Evolutionary conservation across 2,113 vertebrate species (phyloP).

Genomic region (Saccopteryx bilineata): DNA sequence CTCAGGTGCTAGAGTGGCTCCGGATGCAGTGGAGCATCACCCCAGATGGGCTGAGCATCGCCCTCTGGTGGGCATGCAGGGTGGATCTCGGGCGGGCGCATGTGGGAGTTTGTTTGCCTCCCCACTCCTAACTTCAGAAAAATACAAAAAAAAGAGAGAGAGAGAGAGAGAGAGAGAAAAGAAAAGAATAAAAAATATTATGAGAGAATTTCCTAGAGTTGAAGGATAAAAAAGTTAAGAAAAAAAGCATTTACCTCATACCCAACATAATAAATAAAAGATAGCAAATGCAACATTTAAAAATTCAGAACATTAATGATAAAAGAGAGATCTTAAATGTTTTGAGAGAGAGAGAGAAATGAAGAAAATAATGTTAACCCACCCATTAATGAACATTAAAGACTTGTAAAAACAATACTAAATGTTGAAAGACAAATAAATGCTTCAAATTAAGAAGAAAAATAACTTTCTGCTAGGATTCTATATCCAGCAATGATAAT

Average conservation of each 20-base stretch:
- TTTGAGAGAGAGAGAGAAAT: background rate
- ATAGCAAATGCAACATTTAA: background rate
- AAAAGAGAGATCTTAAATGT: background rate
- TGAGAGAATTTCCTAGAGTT: background rate
- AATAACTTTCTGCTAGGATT: slow-evolving; percentile 27
- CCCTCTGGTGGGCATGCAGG: too few relatives aligned
- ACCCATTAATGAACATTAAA: background rate
- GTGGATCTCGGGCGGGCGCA: too few relatives aligned
- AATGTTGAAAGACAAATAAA: background rate
- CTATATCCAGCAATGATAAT: slow-evolving; percentile 1
- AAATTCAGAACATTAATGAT: background rate
- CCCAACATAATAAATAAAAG: background rate
- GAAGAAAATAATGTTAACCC: background rate
- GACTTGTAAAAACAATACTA: background rate
- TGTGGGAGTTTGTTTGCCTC: too few relatives aligned
- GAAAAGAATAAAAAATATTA: background rate
- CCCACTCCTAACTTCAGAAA: too few relatives aligned
- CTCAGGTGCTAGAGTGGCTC: too few relatives aligned
- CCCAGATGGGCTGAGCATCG: too few relatives aligned
- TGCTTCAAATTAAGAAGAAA: slow-evolving; percentile 11
- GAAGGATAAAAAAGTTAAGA: background rate
- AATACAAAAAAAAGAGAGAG: too few relatives aligned
- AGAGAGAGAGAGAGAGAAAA: too few relatives aligned
- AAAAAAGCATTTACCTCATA: background rate
- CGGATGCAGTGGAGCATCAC: too few relatives aligned